A percentile compares a stretch with the other conserved stretches of the same genome.
Conservation (phyloP, 2,888 invertebrate genomes). For the Furcula furcula region DNA sequence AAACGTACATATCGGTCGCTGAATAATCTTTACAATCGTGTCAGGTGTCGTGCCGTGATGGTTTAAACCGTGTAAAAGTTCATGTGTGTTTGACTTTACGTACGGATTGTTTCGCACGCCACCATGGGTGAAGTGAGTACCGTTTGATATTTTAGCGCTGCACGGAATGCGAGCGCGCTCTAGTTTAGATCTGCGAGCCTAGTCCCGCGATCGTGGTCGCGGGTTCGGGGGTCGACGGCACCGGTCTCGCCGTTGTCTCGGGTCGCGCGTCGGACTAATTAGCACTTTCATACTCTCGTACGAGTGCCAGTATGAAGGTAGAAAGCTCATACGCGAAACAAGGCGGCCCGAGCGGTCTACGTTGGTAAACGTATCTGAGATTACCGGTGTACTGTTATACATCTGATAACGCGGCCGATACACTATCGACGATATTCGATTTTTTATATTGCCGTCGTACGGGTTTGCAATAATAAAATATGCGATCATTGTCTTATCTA, state of each 20-base stretch:
- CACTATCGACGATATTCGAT: constrained; percentile 59
- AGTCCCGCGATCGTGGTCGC: constrained; percentile 55
- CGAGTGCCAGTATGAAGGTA: constrained; percentile 49
- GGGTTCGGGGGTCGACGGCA: constrained; percentile 73
- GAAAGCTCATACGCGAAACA: constrained; percentile 50
- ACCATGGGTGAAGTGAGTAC: constrained; percentile 76
- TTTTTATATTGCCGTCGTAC: constrained; percentile 48
- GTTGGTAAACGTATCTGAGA: constrained; percentile 47
- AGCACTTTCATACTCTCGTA: constrained; percentile 44
- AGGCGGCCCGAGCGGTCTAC: constrained; percentile 27
- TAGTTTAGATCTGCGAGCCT: constrained; percentile 48
- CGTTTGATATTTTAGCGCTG: constrained; percentile 25
- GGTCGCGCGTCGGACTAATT: constrained; percentile 40
- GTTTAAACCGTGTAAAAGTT: constrained; percentile 61
- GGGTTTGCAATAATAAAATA: constrained; percentile 51
- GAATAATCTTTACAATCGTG: constrained; percentile 42
- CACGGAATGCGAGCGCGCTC: constrained; percentile 56
- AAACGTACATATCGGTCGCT: constrained; percentile 38
- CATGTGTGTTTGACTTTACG: constrained; percentile 36
- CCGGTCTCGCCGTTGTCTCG: constrained; percentile 6
- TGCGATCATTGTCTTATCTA: constrained; percentile 62
- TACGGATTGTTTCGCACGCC: constrained; percentile 39
- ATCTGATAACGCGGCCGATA: constrained; percentile 62
- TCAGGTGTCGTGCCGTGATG: constrained; percentile 65
- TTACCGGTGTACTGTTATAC: constrained; percentile 50